Evolutionary conservation across 2,888 invertebrate genomes (phyloP).

Genomic region (Heliconius erato): DNA sequence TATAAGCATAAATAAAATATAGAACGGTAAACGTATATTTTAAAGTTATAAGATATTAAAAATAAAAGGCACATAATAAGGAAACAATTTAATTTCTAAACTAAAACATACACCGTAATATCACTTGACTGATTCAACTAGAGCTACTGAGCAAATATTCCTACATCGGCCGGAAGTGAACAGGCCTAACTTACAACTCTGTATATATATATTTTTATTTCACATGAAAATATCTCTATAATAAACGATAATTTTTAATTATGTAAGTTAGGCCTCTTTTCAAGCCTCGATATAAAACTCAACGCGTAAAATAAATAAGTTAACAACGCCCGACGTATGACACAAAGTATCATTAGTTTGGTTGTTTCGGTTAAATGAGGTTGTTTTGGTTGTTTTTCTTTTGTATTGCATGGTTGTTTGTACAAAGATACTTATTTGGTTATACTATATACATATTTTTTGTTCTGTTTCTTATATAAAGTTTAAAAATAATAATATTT

Average conservation of each 20-base stretch:
- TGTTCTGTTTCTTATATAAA: too few relatives aligned
- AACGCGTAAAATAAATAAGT: slow-evolving; percentile 64
- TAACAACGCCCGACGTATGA: slow-evolving; percentile 71
- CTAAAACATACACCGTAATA: slow-evolving; percentile 84
- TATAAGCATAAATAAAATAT: too few relatives aligned
- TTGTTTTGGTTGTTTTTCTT: slow-evolving; percentile 11
- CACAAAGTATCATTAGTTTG: slow-evolving; percentile 63
- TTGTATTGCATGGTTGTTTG: background rate
- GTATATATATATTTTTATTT: background rate
- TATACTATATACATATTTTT: background rate
- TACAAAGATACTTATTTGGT: background rate
- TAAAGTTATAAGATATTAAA: slow-evolving; percentile 24
- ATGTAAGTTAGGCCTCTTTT: slow-evolving; percentile 3
- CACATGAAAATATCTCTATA: too few relatives aligned
- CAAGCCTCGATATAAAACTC: slow-evolving; percentile 6
- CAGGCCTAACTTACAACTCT: background rate
- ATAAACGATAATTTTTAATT: too few relatives aligned
- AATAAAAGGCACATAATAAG: slow-evolving; percentile 59
- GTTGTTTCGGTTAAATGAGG: slow-evolving; percentile 24
- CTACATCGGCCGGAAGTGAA: slow-evolving; percentile 4
- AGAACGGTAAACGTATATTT: slow-evolving; percentile 31
- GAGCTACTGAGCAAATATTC: slow-evolving; percentile 77
- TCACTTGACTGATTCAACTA: slow-evolving; percentile 82
- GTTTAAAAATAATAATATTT: background rate
- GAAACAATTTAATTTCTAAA: slow-evolving; percentile 75